Evolutionary conservation across 2,888 invertebrate species (phyloP), one percentile per base, ranked within the genome.

Genomic region (Volucella inflata): DNA sequence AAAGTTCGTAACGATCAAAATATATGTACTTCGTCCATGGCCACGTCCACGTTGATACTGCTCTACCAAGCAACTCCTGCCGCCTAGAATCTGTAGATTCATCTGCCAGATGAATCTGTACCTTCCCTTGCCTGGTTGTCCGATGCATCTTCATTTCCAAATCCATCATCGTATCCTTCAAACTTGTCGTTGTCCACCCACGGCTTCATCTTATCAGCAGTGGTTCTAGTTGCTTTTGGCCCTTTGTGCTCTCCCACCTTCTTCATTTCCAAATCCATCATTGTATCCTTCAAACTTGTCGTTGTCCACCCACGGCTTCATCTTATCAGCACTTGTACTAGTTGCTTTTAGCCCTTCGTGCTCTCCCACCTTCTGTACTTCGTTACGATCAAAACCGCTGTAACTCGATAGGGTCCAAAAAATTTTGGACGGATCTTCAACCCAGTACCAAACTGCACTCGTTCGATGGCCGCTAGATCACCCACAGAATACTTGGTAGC

Each of bases 391-490:
- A 53, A 90, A 14, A 64, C 38, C 21, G 80, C 48, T 17, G 42
- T 74, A 16, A 90, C 78, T 30, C 85, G 76, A 71, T 91, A 90
- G n/a, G 91, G 90, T 1, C 91, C 91, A n/a, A 91, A 75, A 72
- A 87, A 91, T 76, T 90, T 91, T 1, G 87, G 60, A 21, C 87
- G 78, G 3, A 91, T 59, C 78, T 92, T 92, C 6, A 90, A 60
- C 0, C 90, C 90, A 11, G 88, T 84, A 3, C 89, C 90, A 79
- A 89, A 90, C 70, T 91, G 90, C 1, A 90, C 91, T 17, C 90
- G 75, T 76, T 91, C 89, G 14, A 91, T 90, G 2, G 90, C 87
- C 2, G 87, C 80, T 44, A 87, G 59, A 42, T 87, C 87, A 53
- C 87, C 87, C 48, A 87, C 60, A 21, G 62, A 53, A 62, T 87